phyloP scores from a whole-genome alignment of 2,888 invertebrate genomes.

The Crocallis elinguaria region DNA sequence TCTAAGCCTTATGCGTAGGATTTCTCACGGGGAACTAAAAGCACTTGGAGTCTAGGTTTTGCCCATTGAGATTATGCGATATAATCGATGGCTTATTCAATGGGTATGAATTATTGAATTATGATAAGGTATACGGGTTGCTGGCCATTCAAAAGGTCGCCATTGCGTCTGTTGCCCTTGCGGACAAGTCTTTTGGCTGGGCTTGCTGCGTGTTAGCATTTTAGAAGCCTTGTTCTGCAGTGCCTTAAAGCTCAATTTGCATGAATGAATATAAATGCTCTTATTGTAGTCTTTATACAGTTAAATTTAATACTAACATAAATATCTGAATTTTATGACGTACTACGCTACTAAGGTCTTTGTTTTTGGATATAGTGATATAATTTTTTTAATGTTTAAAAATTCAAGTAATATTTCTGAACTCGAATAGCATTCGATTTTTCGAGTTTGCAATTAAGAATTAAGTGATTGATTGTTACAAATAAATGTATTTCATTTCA shows the following conservation, averaged over 20 bases:
- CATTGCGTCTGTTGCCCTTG: slow-evolving; percentile 1
- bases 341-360: too few relatives aligned
- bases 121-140: slow-evolving; percentile 29
- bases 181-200: background rate
- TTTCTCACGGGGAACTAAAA: slow-evolving; percentile 51
- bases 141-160: slow-evolving; percentile 17
- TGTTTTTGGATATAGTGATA: too few relatives aligned
- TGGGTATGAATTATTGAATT: slow-evolving; percentile 42
- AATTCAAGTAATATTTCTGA: too few relatives aligned
- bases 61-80: slow-evolving; percentile 38
- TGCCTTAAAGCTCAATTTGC: too few relatives aligned
- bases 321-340: too few relatives aligned
- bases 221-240: background rate
- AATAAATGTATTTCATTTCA: too few relatives aligned
- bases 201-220: background rate
- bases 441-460: too few relatives aligned
- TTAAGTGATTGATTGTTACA: too few relatives aligned
- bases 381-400: too few relatives aligned
- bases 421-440: too few relatives aligned
- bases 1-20: slow-evolving; percentile 20
- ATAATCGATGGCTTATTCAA: slow-evolving; percentile 44
- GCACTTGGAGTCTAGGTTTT: slow-evolving; percentile 41
- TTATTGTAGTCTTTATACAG: background rate
- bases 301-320: too few relatives aligned
- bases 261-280: background rate